These are phyloP conservation scores for Egretta garzetta DNA, from an alignment of 2,113 vertebrate genomes.

Conservation along the genomic window DNA sequence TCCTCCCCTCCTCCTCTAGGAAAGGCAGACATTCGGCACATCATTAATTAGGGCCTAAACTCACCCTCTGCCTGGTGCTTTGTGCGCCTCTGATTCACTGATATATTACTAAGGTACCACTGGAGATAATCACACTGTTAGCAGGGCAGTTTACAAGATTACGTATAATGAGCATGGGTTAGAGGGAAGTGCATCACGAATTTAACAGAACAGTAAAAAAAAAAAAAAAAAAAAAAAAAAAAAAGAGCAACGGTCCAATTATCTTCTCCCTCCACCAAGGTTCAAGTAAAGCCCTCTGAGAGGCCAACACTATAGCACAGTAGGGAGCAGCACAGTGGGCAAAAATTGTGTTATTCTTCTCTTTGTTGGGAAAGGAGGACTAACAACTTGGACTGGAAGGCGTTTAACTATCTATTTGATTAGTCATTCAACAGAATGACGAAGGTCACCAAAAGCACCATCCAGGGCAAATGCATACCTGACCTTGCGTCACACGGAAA, in stretches of 20 bases:
- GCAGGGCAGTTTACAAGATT: conserved; percentile 31
- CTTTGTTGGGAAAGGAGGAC: conserved; percentile 1
- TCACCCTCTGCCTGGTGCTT: background rate
- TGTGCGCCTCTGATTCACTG: background rate
- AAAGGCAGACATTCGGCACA: background rate
- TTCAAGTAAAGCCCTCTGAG: background rate
- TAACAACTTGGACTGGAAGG: conserved; percentile 32
- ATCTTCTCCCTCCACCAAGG: background rate
- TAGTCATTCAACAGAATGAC: conserved; percentile 4
- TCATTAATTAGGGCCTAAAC: background rate
- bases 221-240: background rate
- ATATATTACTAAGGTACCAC: background rate
- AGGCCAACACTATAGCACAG: conserved; percentile 43
- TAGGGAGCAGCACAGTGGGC: conserved; percentile 36
- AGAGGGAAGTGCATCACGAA: conserved; percentile 37
- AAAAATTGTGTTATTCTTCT: conserved; percentile 46
- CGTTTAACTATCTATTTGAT: conserved; percentile 55
- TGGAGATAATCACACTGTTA: background rate
- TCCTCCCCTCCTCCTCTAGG: background rate
- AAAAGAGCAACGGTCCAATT: conserved; percentile 46
- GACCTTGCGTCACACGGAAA: background rate
- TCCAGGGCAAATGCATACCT: background rate
- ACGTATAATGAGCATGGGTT: background rate
- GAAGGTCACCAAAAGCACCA: conserved; percentile 6
- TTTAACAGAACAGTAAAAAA: background rate